These are phyloP conservation scores for Cranoglanis bouderius DNA, from an alignment of 2,113 vertebrate genomes.

Conservation along the genomic window DNA sequence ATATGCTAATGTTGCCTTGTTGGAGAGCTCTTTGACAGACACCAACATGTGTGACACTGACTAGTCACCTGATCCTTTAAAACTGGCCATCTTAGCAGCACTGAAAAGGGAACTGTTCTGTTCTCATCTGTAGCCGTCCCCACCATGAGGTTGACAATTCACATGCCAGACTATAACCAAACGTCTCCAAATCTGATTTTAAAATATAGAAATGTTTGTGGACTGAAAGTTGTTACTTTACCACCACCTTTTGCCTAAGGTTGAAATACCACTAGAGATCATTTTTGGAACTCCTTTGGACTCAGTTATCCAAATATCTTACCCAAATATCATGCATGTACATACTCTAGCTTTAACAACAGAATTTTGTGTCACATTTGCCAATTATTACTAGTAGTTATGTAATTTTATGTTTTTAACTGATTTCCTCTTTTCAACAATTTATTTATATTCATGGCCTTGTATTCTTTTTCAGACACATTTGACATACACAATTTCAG, in stretches of 20 bases:
- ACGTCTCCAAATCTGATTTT: neutral
- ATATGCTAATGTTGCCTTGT: constrained; percentile 82
- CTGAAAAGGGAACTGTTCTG: constrained; percentile 77
- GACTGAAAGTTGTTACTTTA: neutral
- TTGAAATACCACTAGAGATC: neutral
- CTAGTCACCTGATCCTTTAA: constrained; percentile 84
- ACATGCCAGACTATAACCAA: constrained; percentile 50
- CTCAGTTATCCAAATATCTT: neutral
- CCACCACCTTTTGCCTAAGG: neutral
- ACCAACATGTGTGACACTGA: constrained; percentile 82
- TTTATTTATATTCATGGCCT: neutral
- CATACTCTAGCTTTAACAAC: neutral
- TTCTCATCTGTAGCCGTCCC: constrained; percentile 75
- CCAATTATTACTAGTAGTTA: neutral
- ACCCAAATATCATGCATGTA: neutral
- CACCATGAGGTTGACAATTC: constrained; percentile 73
- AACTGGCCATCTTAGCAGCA: constrained; percentile 76
- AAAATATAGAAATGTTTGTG: neutral
- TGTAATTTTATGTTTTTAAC: neutral
- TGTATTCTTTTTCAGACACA: neutral
- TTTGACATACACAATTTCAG: neutral
- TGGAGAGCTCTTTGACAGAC: constrained; percentile 90
- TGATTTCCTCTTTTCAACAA: neutral
- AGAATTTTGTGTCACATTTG: neutral
- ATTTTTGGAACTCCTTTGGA: neutral